Evolutionary conservation across 64 coral and sea anemone species (phyloP).

Genomic region (Montipora foliosa): DNA sequence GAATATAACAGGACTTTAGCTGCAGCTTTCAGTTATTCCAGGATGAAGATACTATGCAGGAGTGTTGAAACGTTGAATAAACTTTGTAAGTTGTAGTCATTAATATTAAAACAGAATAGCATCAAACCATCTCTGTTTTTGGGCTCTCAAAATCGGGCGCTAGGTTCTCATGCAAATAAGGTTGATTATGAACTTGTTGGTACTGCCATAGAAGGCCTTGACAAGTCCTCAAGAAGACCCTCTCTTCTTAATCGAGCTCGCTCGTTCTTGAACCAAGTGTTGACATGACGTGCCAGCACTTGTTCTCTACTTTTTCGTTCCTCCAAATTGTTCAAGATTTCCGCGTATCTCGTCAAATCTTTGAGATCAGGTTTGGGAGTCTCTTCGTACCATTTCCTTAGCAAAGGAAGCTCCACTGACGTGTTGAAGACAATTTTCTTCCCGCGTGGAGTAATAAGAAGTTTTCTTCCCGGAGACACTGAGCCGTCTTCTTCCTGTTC

Average conservation of each 20-base stretch:
- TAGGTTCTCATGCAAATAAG: not conserved
- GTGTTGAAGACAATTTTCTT: slow-evolving; percentile 99
- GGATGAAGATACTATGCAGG: too few species aligned
- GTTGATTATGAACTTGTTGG: slow-evolving; percentile 1
- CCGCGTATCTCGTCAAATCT: slow-evolving; percentile 83
- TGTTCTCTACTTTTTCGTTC: slow-evolving; percentile 78
- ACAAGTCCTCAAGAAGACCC: slow-evolving; percentile 83
- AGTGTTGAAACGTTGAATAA: too few species aligned
- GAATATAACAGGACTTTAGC: too few species aligned
- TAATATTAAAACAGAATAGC: too few species aligned
- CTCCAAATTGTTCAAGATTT: slow-evolving; percentile 85
- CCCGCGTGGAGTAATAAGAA: slow-evolving; percentile 66
- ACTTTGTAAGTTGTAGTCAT: too few species aligned
- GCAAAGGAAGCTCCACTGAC: slow-evolving; percentile 80
- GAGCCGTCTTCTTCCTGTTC: slow-evolving; percentile 71
- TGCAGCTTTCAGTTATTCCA: too few species aligned
- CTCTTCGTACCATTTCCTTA: slow-evolving; percentile 89
- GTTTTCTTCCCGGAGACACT: slow-evolving; percentile 62
- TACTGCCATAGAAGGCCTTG: slow-evolving; percentile 85
- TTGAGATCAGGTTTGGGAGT: slow-evolving; percentile 85
- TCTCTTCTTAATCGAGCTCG: slow-evolving; percentile 86
- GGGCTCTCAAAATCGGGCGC: too few species aligned
- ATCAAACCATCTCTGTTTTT: too few species aligned
- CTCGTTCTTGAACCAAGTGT: slow-evolving; percentile 99
- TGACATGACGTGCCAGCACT: slow-evolving; percentile 88